phyloP scores from a whole-genome alignment of 2,113 vertebrate species.

The Nannospalax galili region DNA sequence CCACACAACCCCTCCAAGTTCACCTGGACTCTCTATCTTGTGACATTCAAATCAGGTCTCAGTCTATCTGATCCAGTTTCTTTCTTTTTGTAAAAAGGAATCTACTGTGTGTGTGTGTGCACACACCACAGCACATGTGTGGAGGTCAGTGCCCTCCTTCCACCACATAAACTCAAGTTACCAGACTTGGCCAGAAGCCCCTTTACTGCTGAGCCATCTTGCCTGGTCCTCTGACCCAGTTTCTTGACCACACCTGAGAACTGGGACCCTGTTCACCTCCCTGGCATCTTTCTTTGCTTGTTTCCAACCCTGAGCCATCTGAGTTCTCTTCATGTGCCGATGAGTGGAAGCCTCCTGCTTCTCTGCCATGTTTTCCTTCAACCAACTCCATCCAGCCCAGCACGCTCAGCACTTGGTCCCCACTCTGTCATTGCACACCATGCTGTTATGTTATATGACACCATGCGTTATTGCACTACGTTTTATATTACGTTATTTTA shows the following conservation, averaged over 20 bases:
- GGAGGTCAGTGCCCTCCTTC: background rate
- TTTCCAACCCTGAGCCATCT: background rate
- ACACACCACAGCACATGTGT: no score
- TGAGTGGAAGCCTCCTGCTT: background rate
- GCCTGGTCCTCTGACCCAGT: no score
- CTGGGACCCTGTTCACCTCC: background rate
- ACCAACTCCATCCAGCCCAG: no score
- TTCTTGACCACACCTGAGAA: background rate
- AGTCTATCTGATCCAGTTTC: background rate
- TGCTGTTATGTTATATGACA: background rate
- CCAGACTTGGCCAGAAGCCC: no score
- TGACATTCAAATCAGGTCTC: background rate
- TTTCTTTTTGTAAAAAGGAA: background rate
- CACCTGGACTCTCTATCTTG: background rate
- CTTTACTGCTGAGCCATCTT: background rate
- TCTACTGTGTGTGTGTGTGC: background rate
- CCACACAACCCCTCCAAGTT: fast-evolving
- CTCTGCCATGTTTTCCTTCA: no score
- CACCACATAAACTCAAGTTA: no score
- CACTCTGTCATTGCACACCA: no score
- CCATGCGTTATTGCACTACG: no score
- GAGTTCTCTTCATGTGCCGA: no score
- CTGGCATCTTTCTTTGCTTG: background rate
- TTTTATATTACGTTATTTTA: fast-evolving
- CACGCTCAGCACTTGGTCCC: background rate